Conservation (phyloP, 2,113 vertebrate genomes). For the Dicerorhinus sumatrensis region DNA sequence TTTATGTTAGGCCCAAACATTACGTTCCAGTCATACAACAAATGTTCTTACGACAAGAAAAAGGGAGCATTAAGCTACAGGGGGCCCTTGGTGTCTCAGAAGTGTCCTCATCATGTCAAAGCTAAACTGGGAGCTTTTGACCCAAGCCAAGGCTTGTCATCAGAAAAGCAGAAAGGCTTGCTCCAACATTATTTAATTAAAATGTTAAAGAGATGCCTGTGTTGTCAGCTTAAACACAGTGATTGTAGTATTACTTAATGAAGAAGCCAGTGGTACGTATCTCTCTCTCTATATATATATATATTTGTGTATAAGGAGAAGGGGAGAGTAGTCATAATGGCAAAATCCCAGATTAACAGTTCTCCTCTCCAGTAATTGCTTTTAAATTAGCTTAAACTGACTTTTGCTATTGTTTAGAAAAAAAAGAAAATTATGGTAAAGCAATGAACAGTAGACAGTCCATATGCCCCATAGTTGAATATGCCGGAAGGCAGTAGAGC, state of each 20-base stretch:
- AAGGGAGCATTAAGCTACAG: background rate
- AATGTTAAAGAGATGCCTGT: slow-evolving; percentile 66
- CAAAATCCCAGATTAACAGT: background rate
- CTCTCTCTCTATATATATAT: background rate
- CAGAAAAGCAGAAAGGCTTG: slow-evolving; percentile 44
- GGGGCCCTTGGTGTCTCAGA: slow-evolving; percentile 14
- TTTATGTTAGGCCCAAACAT: slow-evolving; percentile 9
- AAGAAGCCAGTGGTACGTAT: background rate
- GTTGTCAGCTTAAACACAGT: slow-evolving; percentile 56
- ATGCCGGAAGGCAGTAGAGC: background rate
- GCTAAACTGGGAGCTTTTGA: slow-evolving; percentile 48
- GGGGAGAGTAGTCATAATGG: background rate
- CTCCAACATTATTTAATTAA: slow-evolving; percentile 62
- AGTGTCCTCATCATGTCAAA: slow-evolving; percentile 58
- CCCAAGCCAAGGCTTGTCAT: slow-evolving; percentile 60
- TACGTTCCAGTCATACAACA: slow-evolving; percentile 23
- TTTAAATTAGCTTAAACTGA: slow-evolving; percentile 29
- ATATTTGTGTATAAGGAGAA: background rate
- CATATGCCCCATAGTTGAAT: background rate
- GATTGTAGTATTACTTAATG: slow-evolving; percentile 27
- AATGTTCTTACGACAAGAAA: background rate
- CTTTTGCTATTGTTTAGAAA: background rate
- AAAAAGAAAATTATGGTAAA: slow-evolving; percentile 30
- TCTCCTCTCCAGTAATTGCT: slow-evolving; percentile 6
- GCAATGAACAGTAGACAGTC: background rate